Evolutionary conservation across 1,140 invertebrate species (phyloP), one percentile per base, ranked within the genome.

Genomic region (Penaeus chinensis): DNA sequence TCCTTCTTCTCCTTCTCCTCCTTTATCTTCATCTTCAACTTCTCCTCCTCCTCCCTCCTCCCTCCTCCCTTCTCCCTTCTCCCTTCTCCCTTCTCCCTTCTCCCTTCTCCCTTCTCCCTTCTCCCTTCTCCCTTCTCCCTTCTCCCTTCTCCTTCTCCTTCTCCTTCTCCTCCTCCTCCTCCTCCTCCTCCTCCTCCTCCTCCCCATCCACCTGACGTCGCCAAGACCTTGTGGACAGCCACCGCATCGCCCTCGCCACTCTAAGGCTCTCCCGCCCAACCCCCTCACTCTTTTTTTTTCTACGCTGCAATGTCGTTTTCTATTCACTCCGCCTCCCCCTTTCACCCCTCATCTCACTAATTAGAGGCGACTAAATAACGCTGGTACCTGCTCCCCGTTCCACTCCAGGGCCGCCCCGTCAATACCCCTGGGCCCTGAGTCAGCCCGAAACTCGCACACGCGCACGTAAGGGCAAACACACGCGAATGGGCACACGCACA

Each of bases 281-380:
- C n/a, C 79, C 47, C 37, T 47, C 37, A 42, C 81, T n/a, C 65
- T 20, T 37, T 71, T 82, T 66, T 71, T 84, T 54, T 37, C 27
- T 47, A 24, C 37, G n/a, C 22, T 62, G 84, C 84, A 79, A 79
- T 85, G 84, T 79, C 74, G 84, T 77, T 77, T 78, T 37, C 84
- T 85, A 78, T 85, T 85, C 84, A 85, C 42, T 62, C 27, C 37
- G 27, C 22, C 74, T 42, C 65, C 77, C 84, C 84, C 84, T 65
- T 37, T 79, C 76, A 78, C 84, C 84, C 84, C 84, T 85, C 84
- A 85, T 85, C 71, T 85, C 78, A 66, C 84, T 85, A 85, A 85
- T 85, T 85, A 85, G 84, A 85, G 84, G 76, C 63, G 84, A 85
- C 84, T 85, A 85, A 85, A 85, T 85, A 85, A 85, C 84, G 84